Conservation (phyloP, 2,113 vertebrate species). For the Nyctereutes procyonoides region DNA sequence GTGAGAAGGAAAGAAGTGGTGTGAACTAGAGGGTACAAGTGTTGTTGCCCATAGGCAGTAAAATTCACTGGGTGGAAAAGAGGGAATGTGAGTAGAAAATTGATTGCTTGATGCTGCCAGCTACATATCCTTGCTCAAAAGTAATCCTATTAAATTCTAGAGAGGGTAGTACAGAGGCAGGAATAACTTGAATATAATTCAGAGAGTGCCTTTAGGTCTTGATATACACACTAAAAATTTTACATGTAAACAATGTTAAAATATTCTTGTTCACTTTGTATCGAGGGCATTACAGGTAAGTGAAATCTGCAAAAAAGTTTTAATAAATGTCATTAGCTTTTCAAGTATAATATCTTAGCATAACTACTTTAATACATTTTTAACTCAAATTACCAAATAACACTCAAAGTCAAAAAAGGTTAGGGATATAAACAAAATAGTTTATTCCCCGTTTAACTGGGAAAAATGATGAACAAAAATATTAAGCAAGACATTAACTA, state of each 20-base stretch:
- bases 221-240: not conserved
- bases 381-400: not conserved
- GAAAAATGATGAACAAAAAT: not conserved
- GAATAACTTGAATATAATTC: slow-evolving; percentile 34
- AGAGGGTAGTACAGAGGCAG: not conserved
- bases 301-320: slow-evolving; percentile 33
- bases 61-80: slow-evolving; percentile 70
- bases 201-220: not conserved
- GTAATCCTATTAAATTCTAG: slow-evolving; percentile 54
- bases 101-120: not conserved
- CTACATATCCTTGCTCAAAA: not conserved
- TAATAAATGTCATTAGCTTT: not conserved
- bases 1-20: not conserved
- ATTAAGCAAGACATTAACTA: not conserved
- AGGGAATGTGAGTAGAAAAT: slow-evolving; percentile 68
- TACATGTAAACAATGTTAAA: slow-evolving; percentile 12
- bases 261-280: not conserved
- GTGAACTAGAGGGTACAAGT: slow-evolving; percentile 67
- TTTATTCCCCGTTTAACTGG: not conserved
- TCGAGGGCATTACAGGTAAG: not conserved
- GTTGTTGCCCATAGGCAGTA: slow-evolving; percentile 45
- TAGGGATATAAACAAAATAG: not conserved
- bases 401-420: not conserved
- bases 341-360: not conserved
- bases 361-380: not conserved